phyloP scores from a whole-genome alignment of 2,797 vertebrate species.

The Aplochiton taeniatus region DNA sequence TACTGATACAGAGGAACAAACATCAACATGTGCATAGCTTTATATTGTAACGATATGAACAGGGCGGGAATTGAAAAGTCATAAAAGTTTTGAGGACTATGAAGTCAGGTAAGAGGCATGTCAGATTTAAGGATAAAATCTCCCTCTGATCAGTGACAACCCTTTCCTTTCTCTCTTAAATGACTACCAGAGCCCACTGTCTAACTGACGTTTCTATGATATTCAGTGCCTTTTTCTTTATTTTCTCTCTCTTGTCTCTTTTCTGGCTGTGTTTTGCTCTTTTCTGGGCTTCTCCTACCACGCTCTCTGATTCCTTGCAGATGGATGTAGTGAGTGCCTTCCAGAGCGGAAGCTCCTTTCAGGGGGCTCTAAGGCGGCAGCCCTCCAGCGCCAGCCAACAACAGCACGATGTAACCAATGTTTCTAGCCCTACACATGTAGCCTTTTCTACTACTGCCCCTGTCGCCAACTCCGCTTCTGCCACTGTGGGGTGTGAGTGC shows the following conservation, averaged over 20 bases:
- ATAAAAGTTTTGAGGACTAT: slow-evolving; percentile 41
- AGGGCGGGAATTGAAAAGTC: slow-evolving; percentile 41
- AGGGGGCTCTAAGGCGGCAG: slow-evolving; percentile 99
- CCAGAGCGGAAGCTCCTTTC: slow-evolving; percentile 99
- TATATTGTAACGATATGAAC: slow-evolving; percentile 29
- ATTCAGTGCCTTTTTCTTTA: neutral
- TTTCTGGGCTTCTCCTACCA: slow-evolving; percentile 59
- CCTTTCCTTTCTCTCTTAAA: slow-evolving; percentile 31
- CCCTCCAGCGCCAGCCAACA: slow-evolving; percentile 99
- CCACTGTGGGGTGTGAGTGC: slow-evolving; percentile 99
- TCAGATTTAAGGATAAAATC: slow-evolving; percentile 29
- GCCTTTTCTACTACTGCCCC: slow-evolving; percentile 96
- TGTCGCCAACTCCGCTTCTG: slow-evolving; percentile 97
- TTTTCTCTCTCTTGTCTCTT: slow-evolving; percentile 34
- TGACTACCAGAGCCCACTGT: slow-evolving; percentile 32
- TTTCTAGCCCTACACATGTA: slow-evolving; percentile 99
- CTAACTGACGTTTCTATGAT: neutral
- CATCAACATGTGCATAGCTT: slow-evolving; percentile 41
- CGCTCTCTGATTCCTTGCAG: slow-evolving; percentile 99
- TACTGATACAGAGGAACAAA: neutral
- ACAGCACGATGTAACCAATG: slow-evolving; percentile 99
- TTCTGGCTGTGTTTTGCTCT: slow-evolving; percentile 49
- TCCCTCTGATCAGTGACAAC: slow-evolving; percentile 66
- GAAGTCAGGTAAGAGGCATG: slow-evolving; percentile 41
- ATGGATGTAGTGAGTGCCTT: slow-evolving; percentile 99